These are phyloP conservation scores for Machimus atricapillus DNA, from an alignment of 2,888 invertebrate genomes.

Conservation along the genomic window DNA sequence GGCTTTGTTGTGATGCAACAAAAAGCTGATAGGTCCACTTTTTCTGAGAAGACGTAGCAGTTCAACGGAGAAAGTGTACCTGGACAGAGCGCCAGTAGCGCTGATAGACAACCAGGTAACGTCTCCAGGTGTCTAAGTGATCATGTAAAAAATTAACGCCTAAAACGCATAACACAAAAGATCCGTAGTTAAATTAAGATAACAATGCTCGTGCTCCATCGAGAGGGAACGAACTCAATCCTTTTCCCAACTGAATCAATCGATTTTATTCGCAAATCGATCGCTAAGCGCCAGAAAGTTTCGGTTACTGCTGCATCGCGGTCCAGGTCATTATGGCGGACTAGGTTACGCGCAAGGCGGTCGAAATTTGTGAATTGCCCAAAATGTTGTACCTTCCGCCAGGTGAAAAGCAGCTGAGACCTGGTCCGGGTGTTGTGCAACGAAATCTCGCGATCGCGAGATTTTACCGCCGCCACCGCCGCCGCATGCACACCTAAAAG, in stretches of 20 bases:
- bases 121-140: neutral
- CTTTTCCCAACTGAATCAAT: neutral
- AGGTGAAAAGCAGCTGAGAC: neutral
- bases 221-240: neutral
- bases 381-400: neutral
- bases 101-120: neutral
- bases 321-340: neutral
- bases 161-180: neutral
- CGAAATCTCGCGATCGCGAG: neutral
- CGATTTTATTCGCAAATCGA: neutral
- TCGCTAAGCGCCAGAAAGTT: neutral
- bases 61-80: neutral
- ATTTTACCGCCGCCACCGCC: neutral
- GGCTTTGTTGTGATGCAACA: neutral
- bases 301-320: neutral
- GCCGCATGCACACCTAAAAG: constrained; percentile 26
- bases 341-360: neutral
- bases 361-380: neutral
- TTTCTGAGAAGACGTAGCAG: neutral
- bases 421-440: constrained; percentile 14
- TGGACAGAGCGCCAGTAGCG: neutral
- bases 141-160: neutral
- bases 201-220: neutral
- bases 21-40: too few species aligned
- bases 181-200: neutral